These are phyloP conservation scores for Patella pellucida DNA, from an alignment of 2,888 invertebrate species.

Conservation along the genomic window DNA sequence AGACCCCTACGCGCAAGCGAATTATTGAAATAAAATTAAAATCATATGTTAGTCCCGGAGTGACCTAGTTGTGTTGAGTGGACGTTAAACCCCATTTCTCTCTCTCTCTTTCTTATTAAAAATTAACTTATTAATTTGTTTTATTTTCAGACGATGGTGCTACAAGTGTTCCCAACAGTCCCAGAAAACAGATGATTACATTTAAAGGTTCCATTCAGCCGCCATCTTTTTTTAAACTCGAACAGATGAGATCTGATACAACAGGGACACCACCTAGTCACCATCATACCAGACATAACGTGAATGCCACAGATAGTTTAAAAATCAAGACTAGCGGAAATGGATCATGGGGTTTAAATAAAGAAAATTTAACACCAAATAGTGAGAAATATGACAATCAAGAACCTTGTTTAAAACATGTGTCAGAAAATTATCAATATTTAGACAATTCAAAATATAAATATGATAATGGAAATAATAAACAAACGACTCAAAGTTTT, in stretches of 20 bases:
- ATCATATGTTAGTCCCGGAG: too few species aligned
- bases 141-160: background rate
- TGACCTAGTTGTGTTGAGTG: too few species aligned
- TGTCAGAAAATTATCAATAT: slow-evolving; percentile 1
- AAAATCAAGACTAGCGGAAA: background rate
- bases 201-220: background rate
- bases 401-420: background rate
- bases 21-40: too few species aligned
- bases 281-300: background rate
- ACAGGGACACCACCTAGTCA: background rate
- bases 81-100: too few species aligned
- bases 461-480: too few species aligned
- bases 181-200: background rate
- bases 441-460: background rate
- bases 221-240: background rate
- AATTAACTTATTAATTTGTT: background rate
- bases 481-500: background rate
- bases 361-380: background rate
- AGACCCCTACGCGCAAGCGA: too few species aligned
- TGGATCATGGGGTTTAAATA: background rate
- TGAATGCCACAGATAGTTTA: background rate
- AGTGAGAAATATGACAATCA: background rate
- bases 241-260: background rate
- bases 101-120: too few species aligned
- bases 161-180: background rate